A percentile compares a stretch with the other conserved stretches of the same genome.
Conservation (phyloP, 2,888 invertebrate species). For the Zygogramma bicolorata region DNA sequence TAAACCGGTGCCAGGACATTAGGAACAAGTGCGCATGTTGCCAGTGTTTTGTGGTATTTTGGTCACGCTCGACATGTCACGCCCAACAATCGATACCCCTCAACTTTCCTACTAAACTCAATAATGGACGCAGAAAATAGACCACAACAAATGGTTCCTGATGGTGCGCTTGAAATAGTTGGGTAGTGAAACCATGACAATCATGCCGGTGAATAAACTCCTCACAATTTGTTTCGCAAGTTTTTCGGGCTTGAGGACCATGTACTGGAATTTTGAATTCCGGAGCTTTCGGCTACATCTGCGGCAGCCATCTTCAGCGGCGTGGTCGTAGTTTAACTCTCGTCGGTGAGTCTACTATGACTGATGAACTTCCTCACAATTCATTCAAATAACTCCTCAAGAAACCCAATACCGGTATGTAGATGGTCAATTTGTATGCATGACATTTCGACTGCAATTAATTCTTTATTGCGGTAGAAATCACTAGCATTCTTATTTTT, state of each 20-base stretch:
- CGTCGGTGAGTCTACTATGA: too few species aligned
- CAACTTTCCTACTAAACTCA: background rate
- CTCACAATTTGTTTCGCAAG: too few species aligned
- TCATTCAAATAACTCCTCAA: background rate
- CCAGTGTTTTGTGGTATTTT: background rate
- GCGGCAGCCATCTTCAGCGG: too few species aligned
- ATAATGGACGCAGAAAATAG: background rate
- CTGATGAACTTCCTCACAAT: background rate
- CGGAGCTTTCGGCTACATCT: too few species aligned
- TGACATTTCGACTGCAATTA: background rate
- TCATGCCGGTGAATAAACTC: background rate
- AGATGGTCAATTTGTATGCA: background rate
- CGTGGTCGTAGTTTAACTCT: too few species aligned
- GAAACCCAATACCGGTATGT: background rate
- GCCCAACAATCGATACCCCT: background rate
- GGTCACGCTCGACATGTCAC: background rate
- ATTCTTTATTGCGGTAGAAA: background rate
- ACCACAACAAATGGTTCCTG: background rate
- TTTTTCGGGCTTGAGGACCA: too few species aligned
- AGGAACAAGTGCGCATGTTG: background rate
- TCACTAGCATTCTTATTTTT: background rate
- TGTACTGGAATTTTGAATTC: too few species aligned
- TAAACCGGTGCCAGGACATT: background rate
- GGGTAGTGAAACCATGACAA: background rate
- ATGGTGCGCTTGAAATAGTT: background rate